Evolutionary conservation across 2,888 invertebrate species (phyloP), one percentile per base, ranked within the genome.

Genomic region (Diplolepis rosae): DNA sequence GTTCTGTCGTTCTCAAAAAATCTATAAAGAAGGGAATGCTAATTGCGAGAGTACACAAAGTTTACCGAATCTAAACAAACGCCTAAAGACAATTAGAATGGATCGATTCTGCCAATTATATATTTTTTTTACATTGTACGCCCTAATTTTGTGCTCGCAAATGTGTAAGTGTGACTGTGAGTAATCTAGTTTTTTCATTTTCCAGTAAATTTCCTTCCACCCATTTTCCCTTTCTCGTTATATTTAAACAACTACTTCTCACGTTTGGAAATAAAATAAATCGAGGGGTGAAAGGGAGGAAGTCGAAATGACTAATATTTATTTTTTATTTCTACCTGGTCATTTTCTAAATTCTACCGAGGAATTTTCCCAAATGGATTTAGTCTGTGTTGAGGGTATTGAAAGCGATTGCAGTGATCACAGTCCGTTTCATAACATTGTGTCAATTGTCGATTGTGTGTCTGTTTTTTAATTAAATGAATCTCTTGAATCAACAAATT

Each of bases 341-440:
- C n/a, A 39, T 24, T 42, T 42, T 61, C 24, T 50, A 50, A 4
- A 7, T 61, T 3, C 56, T 22, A 22, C 28, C 35, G 22, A 13
- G 24, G 35, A 61, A 18, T 48, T 48, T 24, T 50, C 22, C 35
- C 13, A 35, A 61, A 39, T 66, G 28, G 11, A 45, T 51, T 30
- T 30, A 42, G 24, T 50, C 22, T 35, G 39, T 45, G 39, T 54
- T 45, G 28, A 65, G 42, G 24, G 13, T 65, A 69, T 77, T 78
- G 80, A 84, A 80, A 81, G 80, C 82, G 79, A 85, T 85, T 83
- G 82, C 81, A 80, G 83, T 82, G 84, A 85, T 86, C 85, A 85
- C 85, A 85, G 85, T 83, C 82, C 81, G 82, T 86, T 85, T 78
- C 80, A 71, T 73, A 61, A 61, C 39, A 61, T 61, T 61, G 35